Percentiles rank a stretch among this genome's conserved stretches.
These are phyloP conservation scores for Brachystomella parvula DNA, from an alignment of 1,140 invertebrate genomes.

Conservation along the genomic window DNA sequence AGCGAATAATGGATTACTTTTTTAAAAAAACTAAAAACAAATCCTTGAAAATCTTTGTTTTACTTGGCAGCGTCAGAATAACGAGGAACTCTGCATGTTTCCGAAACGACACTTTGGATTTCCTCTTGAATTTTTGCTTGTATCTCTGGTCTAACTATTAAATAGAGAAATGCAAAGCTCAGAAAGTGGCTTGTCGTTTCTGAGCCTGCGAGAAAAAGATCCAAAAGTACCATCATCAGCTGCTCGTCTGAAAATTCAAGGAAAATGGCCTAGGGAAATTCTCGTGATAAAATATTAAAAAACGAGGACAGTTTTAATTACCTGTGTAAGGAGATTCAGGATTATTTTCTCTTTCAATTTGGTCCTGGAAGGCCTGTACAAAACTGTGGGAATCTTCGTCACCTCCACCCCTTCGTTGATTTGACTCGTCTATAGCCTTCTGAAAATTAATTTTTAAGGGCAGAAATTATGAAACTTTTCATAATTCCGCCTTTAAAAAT, in stretches of 20 bases:
- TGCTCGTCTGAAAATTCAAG: conserved; percentile 6
- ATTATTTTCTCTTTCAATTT: neutral
- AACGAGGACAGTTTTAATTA: neutral
- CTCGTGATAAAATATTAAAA: too few relatives aligned
- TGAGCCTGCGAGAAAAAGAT: conserved; percentile 58
- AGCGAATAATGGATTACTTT: neutral
- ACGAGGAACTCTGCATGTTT: conserved; percentile 56
- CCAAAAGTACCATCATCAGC: conserved; percentile 3
- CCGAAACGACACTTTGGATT: conserved; percentile 63
- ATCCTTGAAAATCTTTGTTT: conserved; percentile 38
- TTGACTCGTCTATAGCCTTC: neutral
- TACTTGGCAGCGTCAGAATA: conserved; percentile 57
- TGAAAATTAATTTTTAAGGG: neutral
- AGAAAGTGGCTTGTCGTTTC: conserved; percentile 70
- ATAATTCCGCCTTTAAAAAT: neutral
- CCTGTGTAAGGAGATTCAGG: neutral
- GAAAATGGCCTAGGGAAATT: too few relatives aligned
- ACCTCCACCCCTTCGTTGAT: too few relatives aligned
- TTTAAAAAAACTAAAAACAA: neutral
- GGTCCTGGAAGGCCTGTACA: neutral
- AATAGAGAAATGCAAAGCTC: conserved; percentile 64
- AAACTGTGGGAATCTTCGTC: neutral
- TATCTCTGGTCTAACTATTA: conserved; percentile 64
- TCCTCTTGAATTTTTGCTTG: conserved; percentile 69
- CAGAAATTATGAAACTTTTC: too few relatives aligned